These are phyloP conservation scores for Phalloptychus januarius DNA, from an alignment of 2,797 vertebrate genomes.

Conservation along the genomic window DNA sequence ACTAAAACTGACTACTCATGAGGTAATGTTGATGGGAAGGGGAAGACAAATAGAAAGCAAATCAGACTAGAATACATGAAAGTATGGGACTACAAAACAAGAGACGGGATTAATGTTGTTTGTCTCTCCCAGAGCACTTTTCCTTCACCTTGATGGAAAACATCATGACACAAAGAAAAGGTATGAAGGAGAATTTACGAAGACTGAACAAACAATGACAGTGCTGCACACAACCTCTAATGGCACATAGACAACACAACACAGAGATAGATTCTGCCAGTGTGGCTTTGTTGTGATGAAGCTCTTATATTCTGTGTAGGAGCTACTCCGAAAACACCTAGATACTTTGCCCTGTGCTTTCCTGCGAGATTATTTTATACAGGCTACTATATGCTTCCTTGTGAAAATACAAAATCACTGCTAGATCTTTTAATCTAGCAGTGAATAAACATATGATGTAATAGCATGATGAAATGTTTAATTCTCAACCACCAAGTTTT, in stretches of 20 bases:
- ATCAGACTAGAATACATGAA: neutral
- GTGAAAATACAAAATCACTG: neutral
- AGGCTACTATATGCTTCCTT: neutral
- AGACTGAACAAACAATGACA: slow-evolving; percentile 5
- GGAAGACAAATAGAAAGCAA: neutral
- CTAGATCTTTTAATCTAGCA: neutral
- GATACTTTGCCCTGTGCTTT: neutral
- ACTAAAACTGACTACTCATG: slow-evolving; percentile 6
- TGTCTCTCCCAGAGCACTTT: neutral
- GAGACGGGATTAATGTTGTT: neutral
- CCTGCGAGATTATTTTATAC: neutral
- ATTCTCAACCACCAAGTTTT: neutral
- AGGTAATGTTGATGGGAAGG: neutral
- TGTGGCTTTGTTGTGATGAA: neutral
- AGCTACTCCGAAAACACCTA: neutral
- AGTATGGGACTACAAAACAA: neutral
- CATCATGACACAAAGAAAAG: slow-evolving; percentile 1
- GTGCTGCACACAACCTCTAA: neutral
- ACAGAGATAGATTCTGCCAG: slow-evolving; percentile 3
- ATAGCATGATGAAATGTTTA: neutral
- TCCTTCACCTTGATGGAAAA: slow-evolving; percentile 6
- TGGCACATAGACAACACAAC: neutral
- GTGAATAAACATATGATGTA: neutral
- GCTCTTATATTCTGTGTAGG: neutral
- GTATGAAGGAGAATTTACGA: slow-evolving; percentile 3